A percentile compares a stretch with the other conserved stretches of the same genome.
These are phyloP conservation scores for Australoheros scitulus DNA, from an alignment of 2,113 vertebrate species.

Conservation along the genomic window DNA sequence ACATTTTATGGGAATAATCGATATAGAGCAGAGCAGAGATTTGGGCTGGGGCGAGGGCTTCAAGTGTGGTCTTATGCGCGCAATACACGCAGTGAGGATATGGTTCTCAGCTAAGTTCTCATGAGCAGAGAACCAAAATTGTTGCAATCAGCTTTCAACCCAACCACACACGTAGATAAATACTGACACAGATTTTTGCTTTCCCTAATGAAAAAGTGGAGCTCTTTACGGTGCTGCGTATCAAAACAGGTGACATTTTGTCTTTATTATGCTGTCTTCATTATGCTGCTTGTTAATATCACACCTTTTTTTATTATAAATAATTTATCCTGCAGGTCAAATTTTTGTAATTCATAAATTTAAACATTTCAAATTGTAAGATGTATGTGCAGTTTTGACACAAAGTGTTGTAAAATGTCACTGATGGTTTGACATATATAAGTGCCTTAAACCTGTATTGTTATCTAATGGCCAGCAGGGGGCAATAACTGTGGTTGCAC, in stretches of 20 bases:
- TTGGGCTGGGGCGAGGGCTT: conserved; percentile 46
- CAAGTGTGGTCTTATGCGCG: conserved; percentile 81
- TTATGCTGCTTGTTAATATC: not conserved
- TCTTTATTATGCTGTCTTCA: not conserved
- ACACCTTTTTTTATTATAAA: not conserved
- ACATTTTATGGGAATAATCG: conserved; percentile 72
- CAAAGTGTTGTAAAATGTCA: not conserved
- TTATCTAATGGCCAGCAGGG: not conserved
- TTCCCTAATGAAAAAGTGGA: not conserved
- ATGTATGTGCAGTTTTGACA: not conserved
- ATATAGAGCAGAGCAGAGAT: conserved; percentile 61
- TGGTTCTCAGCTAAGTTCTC: conserved; percentile 64
- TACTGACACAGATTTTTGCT: conserved; percentile 1
- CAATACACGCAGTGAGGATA: conserved; percentile 56
- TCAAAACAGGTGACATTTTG: not conserved
- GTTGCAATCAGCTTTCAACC: conserved; percentile 65
- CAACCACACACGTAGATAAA: conserved; percentile 54
- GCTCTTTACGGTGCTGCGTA: not conserved
- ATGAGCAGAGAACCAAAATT: conserved; percentile 54
- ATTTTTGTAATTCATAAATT: not conserved
- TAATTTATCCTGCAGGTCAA: not conserved
- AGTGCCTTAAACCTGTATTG: not conserved
- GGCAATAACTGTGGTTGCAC: not conserved
- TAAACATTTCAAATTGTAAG: not conserved
- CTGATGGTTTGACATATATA: not conserved